phyloP scores from a whole-genome alignment of 2,888 invertebrate species.

The Apodemia zela region DNA sequence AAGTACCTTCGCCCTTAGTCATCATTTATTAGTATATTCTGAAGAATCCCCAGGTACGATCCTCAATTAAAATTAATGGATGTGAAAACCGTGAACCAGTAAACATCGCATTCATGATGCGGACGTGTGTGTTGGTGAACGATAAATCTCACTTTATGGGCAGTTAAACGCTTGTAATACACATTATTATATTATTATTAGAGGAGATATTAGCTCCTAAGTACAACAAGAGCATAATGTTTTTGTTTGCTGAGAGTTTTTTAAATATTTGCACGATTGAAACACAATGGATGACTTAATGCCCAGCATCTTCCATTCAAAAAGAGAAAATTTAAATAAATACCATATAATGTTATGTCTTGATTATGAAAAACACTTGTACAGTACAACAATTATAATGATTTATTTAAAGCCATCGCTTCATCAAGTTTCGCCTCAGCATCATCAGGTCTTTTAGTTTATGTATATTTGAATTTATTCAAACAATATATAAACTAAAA shows the following conservation, averaged over 20 bases:
- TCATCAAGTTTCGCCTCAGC: no score
- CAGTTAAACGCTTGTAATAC: conserved; percentile 67
- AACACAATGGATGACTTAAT: no score
- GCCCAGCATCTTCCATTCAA: no score
- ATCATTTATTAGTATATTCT: not conserved
- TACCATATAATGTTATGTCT: no score
- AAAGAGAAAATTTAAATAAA: no score
- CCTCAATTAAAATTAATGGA: conserved; percentile 17
- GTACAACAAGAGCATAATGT: not conserved
- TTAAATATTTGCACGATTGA: no score
- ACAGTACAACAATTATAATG: no score
- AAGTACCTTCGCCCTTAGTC: not conserved
- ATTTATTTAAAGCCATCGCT: no score
- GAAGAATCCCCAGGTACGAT: not conserved
- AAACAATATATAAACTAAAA: no score
- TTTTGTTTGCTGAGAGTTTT: not conserved
- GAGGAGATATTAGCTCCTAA: not conserved
- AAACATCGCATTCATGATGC: conserved; percentile 43
- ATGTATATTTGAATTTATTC: no score
- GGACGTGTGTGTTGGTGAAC: conserved; percentile 43
- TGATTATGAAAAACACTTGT: no score
- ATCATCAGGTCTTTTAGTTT: no score
- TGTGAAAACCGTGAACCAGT: conserved; percentile 41
- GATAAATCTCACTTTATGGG: conserved; percentile 66
- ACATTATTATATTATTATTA: conserved; percentile 26